Conservation (phyloP, 2,888 invertebrate genomes). For the Microplitis manilae region DNA sequence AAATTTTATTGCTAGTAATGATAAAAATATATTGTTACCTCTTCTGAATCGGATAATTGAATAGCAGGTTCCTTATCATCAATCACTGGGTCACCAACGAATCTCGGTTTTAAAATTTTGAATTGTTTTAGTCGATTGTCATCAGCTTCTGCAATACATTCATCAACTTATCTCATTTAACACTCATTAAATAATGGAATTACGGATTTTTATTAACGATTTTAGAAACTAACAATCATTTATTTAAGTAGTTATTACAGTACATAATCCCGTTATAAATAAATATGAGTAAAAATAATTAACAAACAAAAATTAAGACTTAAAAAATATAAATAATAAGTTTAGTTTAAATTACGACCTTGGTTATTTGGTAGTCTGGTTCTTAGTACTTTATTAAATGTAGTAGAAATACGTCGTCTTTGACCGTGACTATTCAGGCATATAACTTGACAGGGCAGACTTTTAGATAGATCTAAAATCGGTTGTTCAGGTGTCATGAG, state of each 20-base stretch:
- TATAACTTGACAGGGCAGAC: slow-evolving; percentile 50
- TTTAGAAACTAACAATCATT: slow-evolving; percentile 47
- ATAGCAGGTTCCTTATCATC: background rate
- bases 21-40: slow-evolving; percentile 5
- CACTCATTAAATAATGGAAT: slow-evolving; percentile 54
- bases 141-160: slow-evolving; percentile 12
- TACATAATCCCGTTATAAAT: slow-evolving; percentile 58
- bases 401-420: slow-evolving; percentile 45
- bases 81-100: slow-evolving; percentile 20
- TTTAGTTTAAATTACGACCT: background rate
- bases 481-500: slow-evolving; percentile 53
- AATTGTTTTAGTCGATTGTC: background rate
- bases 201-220: slow-evolving; percentile 49
- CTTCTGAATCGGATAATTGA: background rate
- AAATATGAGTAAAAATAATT: background rate
- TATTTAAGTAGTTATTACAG: slow-evolving; percentile 38
- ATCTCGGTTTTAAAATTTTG: slow-evolving; percentile 26
- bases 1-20: background rate
- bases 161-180: background rate
- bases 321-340: background rate
- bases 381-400: slow-evolving; percentile 46
- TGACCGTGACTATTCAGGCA: slow-evolving; percentile 49
- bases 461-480: slow-evolving; percentile 49
- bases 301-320: background rate
- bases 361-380: background rate